Conservation (phyloP, 2,888 invertebrate genomes). For the Strigamia transsilvanica region DNA sequence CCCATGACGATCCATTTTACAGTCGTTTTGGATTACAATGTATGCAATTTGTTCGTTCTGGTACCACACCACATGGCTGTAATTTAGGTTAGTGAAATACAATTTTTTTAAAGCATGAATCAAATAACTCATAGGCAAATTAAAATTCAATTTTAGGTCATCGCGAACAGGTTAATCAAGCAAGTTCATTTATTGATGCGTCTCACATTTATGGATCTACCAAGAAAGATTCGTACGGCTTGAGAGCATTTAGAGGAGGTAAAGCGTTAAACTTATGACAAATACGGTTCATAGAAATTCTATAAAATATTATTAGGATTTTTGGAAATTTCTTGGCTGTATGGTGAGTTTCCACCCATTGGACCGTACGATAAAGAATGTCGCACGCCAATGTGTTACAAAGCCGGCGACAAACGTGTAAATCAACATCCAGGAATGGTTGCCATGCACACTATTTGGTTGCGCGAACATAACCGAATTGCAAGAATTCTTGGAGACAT, state of each 20-base stretch:
- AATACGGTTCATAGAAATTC: not conserved
- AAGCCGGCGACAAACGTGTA: constrained; percentile 55
- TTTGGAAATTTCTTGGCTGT: constrained; percentile 53
- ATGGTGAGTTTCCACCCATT: constrained; percentile 52
- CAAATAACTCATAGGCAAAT: not conserved
- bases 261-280: not conserved
- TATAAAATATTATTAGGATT: constrained; percentile 44
- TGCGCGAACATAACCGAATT: constrained; percentile 56
- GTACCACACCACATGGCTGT: constrained; percentile 51
- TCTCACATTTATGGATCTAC: constrained; percentile 58
- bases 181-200: constrained; percentile 58
- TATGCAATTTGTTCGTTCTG: constrained; percentile 56
- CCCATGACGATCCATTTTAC: constrained; percentile 56
- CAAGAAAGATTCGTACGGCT: constrained; percentile 52
- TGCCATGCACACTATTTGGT: constrained; percentile 56
- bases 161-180: constrained; percentile 58
- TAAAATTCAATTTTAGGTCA: constrained; percentile 52
- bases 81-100: constrained; percentile 52
- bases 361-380: constrained; percentile 52
- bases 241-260: constrained; percentile 53
- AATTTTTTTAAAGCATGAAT: not conserved
- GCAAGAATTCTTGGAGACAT: constrained; percentile 55
- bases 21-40: constrained; percentile 55
- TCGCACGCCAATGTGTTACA: constrained; percentile 51
- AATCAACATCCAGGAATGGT: constrained; percentile 56